Evolutionary conservation across 2,888 invertebrate genomes (phyloP).

Genomic region (Chelonus formosanus): DNA sequence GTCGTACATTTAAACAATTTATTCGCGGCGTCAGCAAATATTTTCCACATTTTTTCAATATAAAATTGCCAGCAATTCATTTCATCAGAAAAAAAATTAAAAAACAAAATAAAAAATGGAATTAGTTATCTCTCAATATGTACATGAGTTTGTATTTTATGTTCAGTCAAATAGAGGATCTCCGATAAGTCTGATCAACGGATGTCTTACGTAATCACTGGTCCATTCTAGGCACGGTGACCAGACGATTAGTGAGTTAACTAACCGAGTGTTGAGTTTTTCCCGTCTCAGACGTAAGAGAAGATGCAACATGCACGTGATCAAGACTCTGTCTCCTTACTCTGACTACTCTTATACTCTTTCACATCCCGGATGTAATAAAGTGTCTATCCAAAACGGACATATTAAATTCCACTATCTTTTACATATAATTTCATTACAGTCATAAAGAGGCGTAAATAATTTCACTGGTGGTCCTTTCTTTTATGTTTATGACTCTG

Average conservation of each 20-base stretch:
- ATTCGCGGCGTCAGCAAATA: no score
- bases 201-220: constrained; percentile 23
- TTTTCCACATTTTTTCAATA: no score
- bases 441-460: not conserved
- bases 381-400: constrained; percentile 2
- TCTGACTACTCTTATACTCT: no score
- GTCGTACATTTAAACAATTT: no score
- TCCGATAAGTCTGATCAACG: constrained; percentile 19
- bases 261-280: constrained; percentile 20
- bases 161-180: constrained; percentile 13
- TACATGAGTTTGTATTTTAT: not conserved
- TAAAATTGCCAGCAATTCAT: no score
- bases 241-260: constrained; percentile 19
- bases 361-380: constrained; percentile 11
- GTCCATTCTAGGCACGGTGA: constrained; percentile 21
- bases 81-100: not conserved
- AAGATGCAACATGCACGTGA: not conserved
- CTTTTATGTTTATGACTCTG: not conserved
- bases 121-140: not conserved
- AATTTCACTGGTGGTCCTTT: constrained; percentile 22
- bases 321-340: no score
- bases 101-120: constrained; percentile 9
- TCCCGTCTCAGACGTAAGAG: not conserved
- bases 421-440: not conserved
- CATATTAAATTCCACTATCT: not conserved